phyloP scores from a whole-genome alignment of 2,888 invertebrate species.

The Volucella zonaria region DNA sequence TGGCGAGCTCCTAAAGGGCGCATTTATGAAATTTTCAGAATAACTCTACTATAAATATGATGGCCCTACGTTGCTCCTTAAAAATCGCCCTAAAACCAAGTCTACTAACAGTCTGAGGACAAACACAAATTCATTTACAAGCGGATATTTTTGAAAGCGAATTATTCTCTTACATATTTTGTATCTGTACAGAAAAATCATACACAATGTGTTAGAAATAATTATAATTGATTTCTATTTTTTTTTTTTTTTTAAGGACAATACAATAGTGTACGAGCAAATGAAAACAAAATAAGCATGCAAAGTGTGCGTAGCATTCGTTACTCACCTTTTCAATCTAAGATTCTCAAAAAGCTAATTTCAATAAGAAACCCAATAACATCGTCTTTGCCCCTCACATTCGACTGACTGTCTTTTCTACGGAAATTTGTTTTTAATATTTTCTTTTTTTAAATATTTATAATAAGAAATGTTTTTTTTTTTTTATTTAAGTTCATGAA shows the following conservation, averaged over 20 bases:
- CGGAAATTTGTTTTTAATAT: conserved; percentile 3
- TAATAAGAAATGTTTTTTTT: neutral
- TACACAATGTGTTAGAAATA: too few species aligned
- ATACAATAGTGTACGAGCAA: conserved; percentile 60
- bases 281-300: conserved; percentile 56
- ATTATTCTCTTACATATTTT: too few species aligned
- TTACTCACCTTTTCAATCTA: conserved; percentile 59
- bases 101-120: too few species aligned
- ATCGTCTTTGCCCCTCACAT: conserved; percentile 31
- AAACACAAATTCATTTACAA: too few species aligned
- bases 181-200: too few species aligned
- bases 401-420: neutral
- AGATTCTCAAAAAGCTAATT: conserved; percentile 41
- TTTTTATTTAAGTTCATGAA: neutral
- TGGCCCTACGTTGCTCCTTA: too few species aligned
- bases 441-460: neutral
- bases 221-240: conserved; percentile 22
- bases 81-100: too few species aligned
- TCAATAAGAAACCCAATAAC: conserved; percentile 52
- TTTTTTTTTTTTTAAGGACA: conserved; percentile 27
- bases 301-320: conserved; percentile 57
- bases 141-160: too few species aligned
- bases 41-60: too few species aligned
- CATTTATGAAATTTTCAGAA: too few species aligned
- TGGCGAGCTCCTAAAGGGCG: too few species aligned